Base-by-base conservation (phyloP, 2,113 vertebrate genomes). In the Zosterops hypoxanthus region DNA sequence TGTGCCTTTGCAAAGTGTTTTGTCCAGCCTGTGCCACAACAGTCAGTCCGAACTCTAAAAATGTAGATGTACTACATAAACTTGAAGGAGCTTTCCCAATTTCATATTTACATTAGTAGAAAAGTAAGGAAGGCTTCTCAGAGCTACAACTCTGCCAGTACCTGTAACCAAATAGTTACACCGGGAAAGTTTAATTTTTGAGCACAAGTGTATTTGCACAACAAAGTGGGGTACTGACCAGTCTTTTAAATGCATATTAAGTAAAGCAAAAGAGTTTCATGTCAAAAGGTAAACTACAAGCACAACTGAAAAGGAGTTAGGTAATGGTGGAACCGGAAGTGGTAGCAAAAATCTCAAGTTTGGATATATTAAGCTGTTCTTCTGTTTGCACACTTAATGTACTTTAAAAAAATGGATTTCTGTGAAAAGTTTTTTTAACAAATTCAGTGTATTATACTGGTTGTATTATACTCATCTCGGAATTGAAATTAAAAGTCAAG, bases 171-270 rank as follows among this genome's bases (percentile, higher is more conserved):
- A 31, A 28, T 24, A 76, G 39, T 52, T 82, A 41, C 1, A 3
- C 9, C 14, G 28, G 6, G 36, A 5, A 52, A 64, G 28, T 39
- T 61, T 77, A 22, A 33, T 50, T 77, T 92, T 88, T 75, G 52
- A 61, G 34, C 0, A 1, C 0, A 1, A 11, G 2, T 64, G 28
- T 82, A 8, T 56, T 78, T 68, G 14, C 22, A 7, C 55, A 7
- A 26, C 33, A 6, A 25, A 76, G 29, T 1, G 1, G 39, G 26
- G 14, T 69, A 42, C 55, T 88, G 50, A 34, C 46, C 12, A 3
- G 4, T 50, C 28, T 77, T 73, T 39, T 50, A 53, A 82, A 73
- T 61, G 13, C 9, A 14, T 14, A 7, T 9, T 10, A 59, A 50
- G 29, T 57, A 28, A 61, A 65, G 39, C 26, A 39, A 53, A 68